These are phyloP conservation scores for Rhegmatorhina hoffmannsi DNA, from an alignment of 2,113 vertebrate genomes.

Conservation along the genomic window DNA sequence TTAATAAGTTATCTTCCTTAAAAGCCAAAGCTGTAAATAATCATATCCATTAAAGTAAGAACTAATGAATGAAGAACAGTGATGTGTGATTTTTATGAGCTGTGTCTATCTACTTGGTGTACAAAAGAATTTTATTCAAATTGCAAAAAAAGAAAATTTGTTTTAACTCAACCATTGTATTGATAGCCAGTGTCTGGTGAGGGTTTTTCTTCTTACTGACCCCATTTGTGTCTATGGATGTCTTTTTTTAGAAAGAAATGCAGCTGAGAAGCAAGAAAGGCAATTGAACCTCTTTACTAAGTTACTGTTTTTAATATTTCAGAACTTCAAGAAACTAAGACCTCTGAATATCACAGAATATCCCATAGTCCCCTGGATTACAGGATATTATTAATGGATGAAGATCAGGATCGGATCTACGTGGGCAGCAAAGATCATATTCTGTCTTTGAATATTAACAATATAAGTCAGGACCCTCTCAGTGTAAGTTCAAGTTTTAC, in stretches of 20 bases:
- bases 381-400: constrained; percentile 96
- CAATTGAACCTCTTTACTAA: not conserved
- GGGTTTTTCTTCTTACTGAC: not conserved
- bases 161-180: not conserved
- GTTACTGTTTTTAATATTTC: constrained; percentile 50
- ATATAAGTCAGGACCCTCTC: constrained; percentile 89
- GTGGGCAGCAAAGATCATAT: constrained; percentile 98
- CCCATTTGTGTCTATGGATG: not conserved
- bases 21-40: constrained; percentile 44
- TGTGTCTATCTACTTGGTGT: not conserved
- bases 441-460: constrained; percentile 97
- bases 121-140: not conserved
- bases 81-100: not conserved
- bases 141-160: not conserved
- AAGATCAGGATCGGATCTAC: constrained; percentile 97
- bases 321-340: constrained; percentile 89
- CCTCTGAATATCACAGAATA: constrained; percentile 87
- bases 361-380: constrained; percentile 92
- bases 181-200: not conserved
- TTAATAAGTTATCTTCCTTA: constrained; percentile 7
- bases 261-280: not conserved
- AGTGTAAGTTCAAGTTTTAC: constrained; percentile 80
- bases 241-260: not conserved
- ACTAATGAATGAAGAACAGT: not conserved
- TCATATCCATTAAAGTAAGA: constrained; percentile 5